Evolutionary conservation across 2,797 vertebrate genomes (phyloP), one percentile per base, ranked within the genome.

Genomic region (Crypturellus tataupa): DNA sequence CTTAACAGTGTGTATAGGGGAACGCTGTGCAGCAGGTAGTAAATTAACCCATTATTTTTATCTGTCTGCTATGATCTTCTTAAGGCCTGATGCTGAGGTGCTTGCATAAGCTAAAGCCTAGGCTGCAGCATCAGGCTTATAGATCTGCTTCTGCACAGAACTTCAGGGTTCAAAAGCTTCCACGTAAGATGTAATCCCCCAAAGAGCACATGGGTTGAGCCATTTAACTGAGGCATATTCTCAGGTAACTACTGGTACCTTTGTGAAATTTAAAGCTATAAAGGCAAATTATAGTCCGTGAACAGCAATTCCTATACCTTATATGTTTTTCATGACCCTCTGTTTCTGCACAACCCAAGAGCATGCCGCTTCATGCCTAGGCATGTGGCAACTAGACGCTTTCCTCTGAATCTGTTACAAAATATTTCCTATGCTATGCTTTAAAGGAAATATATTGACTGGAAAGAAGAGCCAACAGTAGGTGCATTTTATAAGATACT

Each of bases 11-110:
- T 68, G 27, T 27, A 9, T 14, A 75, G 4, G 19, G 20, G 60
- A 69, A 76, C 12, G 69, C 24, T 39, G 5, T n/a, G 60, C 64
- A 95, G 60, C 67, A 95, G 85, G 91, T 94, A 92, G 29, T 20
- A 90, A 78, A 87, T 67, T 73, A 93, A 85, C 35, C 33, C 47
- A n/a, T 79, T 80, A 56, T 1, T 53, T 87, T 87, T 75, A 35
- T 51, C n/a, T 56, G 5, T 35, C 13, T 21, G 55, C 3, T 4
- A 63, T 13, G 76, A 16, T 44, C 6, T 68, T 68, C 56, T 44
- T 55, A 87, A 51, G 51, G 12, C 5, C 51, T 73, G 21, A 87
- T 60, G 12, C 56, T 80, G 63, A 90, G 80, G n/a, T 33, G 53
- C 7, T 42, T 17, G 31, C 6, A 40, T 27, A 18, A 63, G 39